Base-by-base conservation (phyloP, 1,140 invertebrate species). In the Diabrotica undecimpunctata region DNA sequence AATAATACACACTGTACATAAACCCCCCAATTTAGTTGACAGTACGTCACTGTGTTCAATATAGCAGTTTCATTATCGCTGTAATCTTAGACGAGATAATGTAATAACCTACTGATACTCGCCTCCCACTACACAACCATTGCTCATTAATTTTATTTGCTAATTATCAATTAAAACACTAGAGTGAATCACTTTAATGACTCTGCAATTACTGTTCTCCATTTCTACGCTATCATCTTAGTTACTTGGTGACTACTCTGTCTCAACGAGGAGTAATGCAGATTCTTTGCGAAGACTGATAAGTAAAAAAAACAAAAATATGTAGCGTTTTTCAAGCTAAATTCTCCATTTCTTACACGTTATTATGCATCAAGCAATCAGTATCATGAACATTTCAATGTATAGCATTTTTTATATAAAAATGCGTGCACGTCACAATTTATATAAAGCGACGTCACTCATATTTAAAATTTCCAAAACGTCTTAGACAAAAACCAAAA, bases 121-220 rank as follows among this genome's bases (percentile, higher is more conserved):
- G 11, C 14, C 46, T 61, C 12, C 59, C 35, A 13, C 9, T 51
- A 61, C 59, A 50, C 46, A 64, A 64, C 54, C 54, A 25, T 56
- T 56, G 50, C 54, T 56, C 62, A 64, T 64, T 64, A 56, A 64
- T 64, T 57, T 55, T 6, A 25, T 54, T 38, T 57, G 41, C 62
- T 64, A 64, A 64, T 64, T 64, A 64, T 64, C 62, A 64, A 64
- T 64, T 64, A 64, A 61, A 61, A 61, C 59, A 61, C 59, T 50
- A 61, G 59, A 52, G 59, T 25, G 59, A 61, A 61, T 61, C 59
- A 61, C 59, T 61, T 61, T 61, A 61, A 61, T 52, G 6, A 52
- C 59, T 61, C 46, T 50, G n/a, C 39, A 52, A 61, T 61, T 61
- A 61, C 59, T 39, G 41, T 46, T 41, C 41, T 52, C 41, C 59